phyloP scores from a whole-genome alignment of 1,140 invertebrate genomes.

The Triops cancriformis region DNA sequence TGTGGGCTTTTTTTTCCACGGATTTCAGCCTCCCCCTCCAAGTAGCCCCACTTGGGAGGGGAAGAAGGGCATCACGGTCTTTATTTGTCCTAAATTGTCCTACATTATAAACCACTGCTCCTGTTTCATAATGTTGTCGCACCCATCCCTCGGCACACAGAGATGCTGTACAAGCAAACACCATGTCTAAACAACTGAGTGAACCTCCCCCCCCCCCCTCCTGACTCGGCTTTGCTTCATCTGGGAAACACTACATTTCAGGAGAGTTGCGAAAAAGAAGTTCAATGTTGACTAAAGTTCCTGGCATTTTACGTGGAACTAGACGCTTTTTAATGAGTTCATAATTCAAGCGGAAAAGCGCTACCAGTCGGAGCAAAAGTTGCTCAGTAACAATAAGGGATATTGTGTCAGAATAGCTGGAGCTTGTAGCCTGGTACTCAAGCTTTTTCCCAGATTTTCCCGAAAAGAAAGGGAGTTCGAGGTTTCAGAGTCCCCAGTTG shows the following conservation, averaged over 20 bases:
- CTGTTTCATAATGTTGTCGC: conserved; percentile 13
- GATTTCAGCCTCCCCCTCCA: neutral
- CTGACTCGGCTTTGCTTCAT: too few species aligned
- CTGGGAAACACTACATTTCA: neutral
- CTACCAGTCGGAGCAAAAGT: neutral
- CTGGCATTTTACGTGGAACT: neutral
- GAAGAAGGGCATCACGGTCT: neutral
- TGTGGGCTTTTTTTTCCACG: neutral
- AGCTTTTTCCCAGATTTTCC: neutral
- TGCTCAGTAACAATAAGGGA: neutral
- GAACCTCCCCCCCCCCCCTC: neutral
- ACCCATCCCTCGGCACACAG: conserved; percentile 2
- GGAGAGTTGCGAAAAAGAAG: too few species aligned
- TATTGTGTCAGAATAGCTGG: neutral
- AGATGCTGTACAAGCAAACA: conserved; percentile 13
- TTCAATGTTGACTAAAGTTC: too few species aligned
- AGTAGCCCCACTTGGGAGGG: neutral
- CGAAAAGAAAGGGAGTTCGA: neutral
- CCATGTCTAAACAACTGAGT: neutral
- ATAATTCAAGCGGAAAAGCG: neutral
- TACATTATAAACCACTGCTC: neutral
- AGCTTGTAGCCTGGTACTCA: too few species aligned
- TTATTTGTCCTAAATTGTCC: conserved; percentile 14
- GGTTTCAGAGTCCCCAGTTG: neutral
- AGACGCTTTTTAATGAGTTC: neutral